A percentile compares a stretch with the other conserved stretches of the same genome.
Evolutionary conservation across 23 tunicate genomes (phyloP).

Genomic region (Aplidium turbinatum): DNA sequence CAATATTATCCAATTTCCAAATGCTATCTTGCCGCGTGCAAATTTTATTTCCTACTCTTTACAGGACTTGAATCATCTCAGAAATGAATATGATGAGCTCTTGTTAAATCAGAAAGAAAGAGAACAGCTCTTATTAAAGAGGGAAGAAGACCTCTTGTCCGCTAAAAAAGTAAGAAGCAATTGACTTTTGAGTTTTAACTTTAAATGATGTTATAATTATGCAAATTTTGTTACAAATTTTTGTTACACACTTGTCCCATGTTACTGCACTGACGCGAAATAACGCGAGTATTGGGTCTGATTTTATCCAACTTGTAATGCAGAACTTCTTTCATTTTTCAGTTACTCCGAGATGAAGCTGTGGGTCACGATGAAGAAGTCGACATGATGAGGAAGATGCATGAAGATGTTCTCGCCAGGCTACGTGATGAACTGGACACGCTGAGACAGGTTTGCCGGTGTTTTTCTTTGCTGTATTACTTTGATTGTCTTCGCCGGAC

Average conservation of each 20-base stretch:
- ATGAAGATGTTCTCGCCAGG: slow-evolving; percentile 52
- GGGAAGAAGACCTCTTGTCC: slow-evolving; percentile 39
- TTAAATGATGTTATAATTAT: no score
- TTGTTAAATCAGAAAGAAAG: slow-evolving; percentile 32
- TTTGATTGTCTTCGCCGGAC: no score
- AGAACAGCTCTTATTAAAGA: slow-evolving; percentile 20
- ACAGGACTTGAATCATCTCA: slow-evolving; percentile 47
- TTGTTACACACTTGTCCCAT: no score
- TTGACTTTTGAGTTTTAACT: no score
- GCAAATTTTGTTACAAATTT: no score
- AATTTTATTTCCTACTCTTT: not conserved
- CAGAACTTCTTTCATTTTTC: not conserved
- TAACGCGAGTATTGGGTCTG: not conserved
- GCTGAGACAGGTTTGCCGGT: slow-evolving; percentile 39
- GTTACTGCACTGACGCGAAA: not conserved
- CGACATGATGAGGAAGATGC: slow-evolving; percentile 63
- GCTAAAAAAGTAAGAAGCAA: slow-evolving; percentile 28
- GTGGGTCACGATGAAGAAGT: slow-evolving; percentile 54
- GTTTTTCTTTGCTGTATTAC: not conserved
- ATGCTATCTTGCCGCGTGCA: no score
- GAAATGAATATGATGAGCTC: slow-evolving; percentile 29
- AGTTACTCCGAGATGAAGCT: slow-evolving; percentile 53
- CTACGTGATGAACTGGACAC: slow-evolving; percentile 42
- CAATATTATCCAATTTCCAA: no score
- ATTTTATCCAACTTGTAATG: not conserved